These are phyloP conservation scores for Erpobdella octoculata DNA, from an alignment of 2,888 invertebrate species.

Conservation along the genomic window DNA sequence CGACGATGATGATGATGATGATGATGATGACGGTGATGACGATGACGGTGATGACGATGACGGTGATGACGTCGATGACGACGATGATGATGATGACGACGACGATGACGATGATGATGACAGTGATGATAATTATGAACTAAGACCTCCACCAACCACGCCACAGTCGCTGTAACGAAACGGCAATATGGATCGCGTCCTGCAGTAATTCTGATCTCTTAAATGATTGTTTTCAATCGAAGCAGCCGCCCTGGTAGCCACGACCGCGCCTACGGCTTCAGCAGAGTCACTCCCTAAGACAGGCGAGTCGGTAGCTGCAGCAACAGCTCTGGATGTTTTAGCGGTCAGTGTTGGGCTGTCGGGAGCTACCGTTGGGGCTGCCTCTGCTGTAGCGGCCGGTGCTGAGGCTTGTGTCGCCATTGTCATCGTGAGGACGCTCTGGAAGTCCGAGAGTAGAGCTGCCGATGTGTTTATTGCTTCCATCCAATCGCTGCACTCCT, in stretches of 20 bases:
- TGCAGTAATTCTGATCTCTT: too few species aligned
- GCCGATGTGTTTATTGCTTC: slow-evolving; percentile 18
- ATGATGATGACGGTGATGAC: background rate
- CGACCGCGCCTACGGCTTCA: too few species aligned
- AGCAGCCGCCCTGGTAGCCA: too few species aligned
- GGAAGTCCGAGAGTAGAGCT: background rate
- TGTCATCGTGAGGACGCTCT: background rate
- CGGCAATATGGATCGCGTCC: background rate
- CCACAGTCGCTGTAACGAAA: background rate
- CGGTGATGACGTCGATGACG: slow-evolving; percentile 19
- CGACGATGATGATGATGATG: background rate
- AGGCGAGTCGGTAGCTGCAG: too few species aligned
- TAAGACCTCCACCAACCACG: background rate
- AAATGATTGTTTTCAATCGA: too few species aligned
- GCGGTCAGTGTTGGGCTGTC: background rate
- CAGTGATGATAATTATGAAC: background rate
- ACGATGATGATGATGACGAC: background rate
- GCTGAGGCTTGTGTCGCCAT: background rate
- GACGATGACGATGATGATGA: background rate
- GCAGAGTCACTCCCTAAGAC: too few species aligned
- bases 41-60: slow-evolving; percentile 9
- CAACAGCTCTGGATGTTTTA: too few species aligned
- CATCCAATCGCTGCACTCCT: slow-evolving; percentile 18
- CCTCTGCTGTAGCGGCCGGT: background rate
- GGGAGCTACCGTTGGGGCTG: background rate